Conservation (phyloP, 2,888 invertebrate genomes). For the Pristionchus entomophagus region DNA sequence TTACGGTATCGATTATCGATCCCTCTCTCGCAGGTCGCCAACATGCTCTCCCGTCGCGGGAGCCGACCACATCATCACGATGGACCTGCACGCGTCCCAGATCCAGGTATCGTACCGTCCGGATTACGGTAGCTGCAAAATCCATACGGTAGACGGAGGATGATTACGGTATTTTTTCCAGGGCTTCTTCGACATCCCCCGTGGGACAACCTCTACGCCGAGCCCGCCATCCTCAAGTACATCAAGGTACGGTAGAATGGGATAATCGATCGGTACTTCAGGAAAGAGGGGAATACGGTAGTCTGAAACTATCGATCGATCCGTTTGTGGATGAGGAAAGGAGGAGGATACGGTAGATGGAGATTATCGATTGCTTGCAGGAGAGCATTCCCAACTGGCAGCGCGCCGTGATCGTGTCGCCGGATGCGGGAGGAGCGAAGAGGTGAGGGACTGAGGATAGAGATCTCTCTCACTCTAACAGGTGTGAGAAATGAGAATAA, state of each 20-base stretch:
- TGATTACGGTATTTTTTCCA: constrained; percentile 24
- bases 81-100: constrained; percentile 96
- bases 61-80: constrained; percentile 96
- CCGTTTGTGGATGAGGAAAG: no score
- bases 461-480: no score
- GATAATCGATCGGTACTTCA: neutral
- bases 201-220: constrained; percentile 95
- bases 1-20: no score
- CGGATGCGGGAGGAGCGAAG: constrained; percentile 95
- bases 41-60: constrained; percentile 95
- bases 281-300: neutral
- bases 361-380: neutral
- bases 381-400: constrained; percentile 94
- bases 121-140: no score
- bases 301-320: no score
- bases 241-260: constrained; percentile 80
- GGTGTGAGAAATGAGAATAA: no score
- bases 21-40: constrained; percentile 81
- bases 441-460: constrained; percentile 79
- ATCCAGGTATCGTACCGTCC: constrained; percentile 84
- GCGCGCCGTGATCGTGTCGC: constrained; percentile 93
- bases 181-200: constrained; percentile 81
- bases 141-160: no score
- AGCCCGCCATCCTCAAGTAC: constrained; percentile 95
- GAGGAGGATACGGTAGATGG: neutral